Conservation (phyloP, 2,888 invertebrate species). For the Pollenia labialis region DNA sequence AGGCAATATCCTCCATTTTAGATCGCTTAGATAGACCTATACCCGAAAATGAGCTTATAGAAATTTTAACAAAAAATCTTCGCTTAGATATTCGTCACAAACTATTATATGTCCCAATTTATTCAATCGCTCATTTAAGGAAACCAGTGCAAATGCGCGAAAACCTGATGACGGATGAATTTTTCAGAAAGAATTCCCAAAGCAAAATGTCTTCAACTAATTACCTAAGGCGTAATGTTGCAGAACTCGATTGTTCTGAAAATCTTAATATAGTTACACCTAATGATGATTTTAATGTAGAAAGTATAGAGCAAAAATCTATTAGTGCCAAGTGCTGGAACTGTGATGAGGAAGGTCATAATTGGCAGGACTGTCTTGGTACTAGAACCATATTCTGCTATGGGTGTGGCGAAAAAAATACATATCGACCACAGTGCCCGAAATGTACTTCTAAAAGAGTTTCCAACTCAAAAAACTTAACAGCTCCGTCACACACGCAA, state of each 20-base stretch:
- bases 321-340: no score
- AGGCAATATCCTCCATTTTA: conserved; percentile 26
- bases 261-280: no score
- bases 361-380: conserved; percentile 5
- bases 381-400: conserved; percentile 24
- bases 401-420: conserved; percentile 23
- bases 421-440: neutral
- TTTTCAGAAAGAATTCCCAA: no score
- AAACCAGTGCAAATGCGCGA: no score
- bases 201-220: no score
- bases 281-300: no score
- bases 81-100: conserved; percentile 22
- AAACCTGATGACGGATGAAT: no score
- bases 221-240: no score
- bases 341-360: no score
- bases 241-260: no score
- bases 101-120: conserved; percentile 45
- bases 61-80: conserved; percentile 20
- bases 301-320: no score
- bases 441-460: neutral
- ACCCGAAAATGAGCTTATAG: conserved; percentile 18
- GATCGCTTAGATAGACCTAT: conserved; percentile 12
- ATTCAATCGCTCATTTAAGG: no score
- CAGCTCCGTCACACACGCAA: neutral
- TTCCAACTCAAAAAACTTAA: neutral